Evolutionary conservation across 2,797 vertebrate species (phyloP).

Genomic region (Ctenosaura bakeri): DNA sequence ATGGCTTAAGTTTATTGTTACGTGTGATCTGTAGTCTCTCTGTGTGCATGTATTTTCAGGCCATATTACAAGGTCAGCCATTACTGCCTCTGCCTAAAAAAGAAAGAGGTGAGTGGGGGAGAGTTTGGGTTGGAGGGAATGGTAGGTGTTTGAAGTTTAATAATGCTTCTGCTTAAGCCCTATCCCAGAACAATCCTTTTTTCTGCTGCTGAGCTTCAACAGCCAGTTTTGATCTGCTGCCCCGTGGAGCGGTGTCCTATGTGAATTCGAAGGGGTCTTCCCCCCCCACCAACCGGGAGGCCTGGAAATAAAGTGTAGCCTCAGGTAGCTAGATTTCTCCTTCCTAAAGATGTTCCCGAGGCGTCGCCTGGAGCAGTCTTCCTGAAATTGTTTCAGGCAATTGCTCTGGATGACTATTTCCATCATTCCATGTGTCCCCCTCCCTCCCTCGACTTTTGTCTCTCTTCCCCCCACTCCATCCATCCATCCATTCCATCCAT

Average conservation of each 20-base stretch:
- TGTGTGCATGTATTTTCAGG: constrained; percentile 74
- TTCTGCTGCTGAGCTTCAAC: constrained; percentile 88
- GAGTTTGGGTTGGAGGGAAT: not conserved
- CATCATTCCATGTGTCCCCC: constrained; percentile 45
- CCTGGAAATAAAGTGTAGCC: constrained; percentile 80
- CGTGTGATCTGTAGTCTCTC: constrained; percentile 72
- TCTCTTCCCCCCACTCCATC: constrained; percentile 56
- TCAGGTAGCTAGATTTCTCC: constrained; percentile 79
- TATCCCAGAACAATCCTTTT: constrained; percentile 89
- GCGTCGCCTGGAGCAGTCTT: constrained; percentile 81
- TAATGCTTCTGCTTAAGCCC: constrained; percentile 87
- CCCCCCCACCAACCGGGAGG: constrained; percentile 72
- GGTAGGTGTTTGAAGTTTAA: constrained; percentile 87
- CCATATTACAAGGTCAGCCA: constrained; percentile 77
- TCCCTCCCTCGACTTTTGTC: constrained; percentile 53
- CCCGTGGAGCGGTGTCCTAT: constrained; percentile 85
- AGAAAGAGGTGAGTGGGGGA: not conserved
- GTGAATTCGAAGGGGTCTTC: constrained; percentile 81
- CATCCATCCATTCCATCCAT: constrained; percentile 55
- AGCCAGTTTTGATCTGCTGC: constrained; percentile 92
- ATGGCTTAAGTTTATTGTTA: constrained; percentile 50
- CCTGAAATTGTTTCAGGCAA: constrained; percentile 76
- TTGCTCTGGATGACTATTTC: constrained; percentile 62
- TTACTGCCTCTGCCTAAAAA: constrained; percentile 77
- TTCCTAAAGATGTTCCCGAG: constrained; percentile 81